Evolutionary conservation across 1,140 invertebrate genomes (phyloP), one percentile per base, ranked within the genome.

Genomic region (Diabrotica undecimpunctata): DNA sequence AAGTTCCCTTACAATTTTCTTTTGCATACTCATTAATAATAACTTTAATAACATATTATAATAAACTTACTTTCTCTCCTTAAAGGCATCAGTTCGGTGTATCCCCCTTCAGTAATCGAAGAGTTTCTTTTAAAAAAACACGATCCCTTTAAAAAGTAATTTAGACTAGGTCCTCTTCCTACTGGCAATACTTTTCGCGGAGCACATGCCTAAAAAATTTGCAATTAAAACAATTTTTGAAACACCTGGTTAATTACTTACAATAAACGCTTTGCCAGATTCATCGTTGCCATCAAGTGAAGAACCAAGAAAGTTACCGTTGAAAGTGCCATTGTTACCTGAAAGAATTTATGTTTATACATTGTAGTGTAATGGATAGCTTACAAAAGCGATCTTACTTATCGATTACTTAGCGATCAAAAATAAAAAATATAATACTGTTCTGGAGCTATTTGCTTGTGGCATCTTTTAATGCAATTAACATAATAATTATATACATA

Each of bases 141-240:
- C 12, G 35, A 55, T 14, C 54, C 54, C 25, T 25, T 55, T 10
- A 55, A 36, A 35, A 13, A 55, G 25, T 55, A 55, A 55, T 55
- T 14, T 4, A 7, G 8, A n/a, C 6, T 46, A 3, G 41, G 8
- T 4, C 6, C 3, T 3, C 8, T 46, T 8, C 41, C 41, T 46
- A n/a, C 41, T 46, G 8, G 8, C 4, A 8, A 10, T 10, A 46
- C 41, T 46, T 46, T 46, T 46, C 41, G 8, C 6, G 41, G 41
- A 6, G 41, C 41, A 46, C 41, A 46, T 4, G 41, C 41, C 41
- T 46, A 10, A 5, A 46, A 46, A 46, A 46, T 2, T 46, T 46
- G 41, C 4, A 25, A 25, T 25, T 25, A 25, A 25, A 25, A 4
- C n/a, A 46, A 46, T 5, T 46, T 46, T n/a, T n/a, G 41, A 6